Evolutionary conservation across 2,797 vertebrate genomes (phyloP), one percentile per base, ranked within the genome.

Genomic region (Sebastes minor): DNA sequence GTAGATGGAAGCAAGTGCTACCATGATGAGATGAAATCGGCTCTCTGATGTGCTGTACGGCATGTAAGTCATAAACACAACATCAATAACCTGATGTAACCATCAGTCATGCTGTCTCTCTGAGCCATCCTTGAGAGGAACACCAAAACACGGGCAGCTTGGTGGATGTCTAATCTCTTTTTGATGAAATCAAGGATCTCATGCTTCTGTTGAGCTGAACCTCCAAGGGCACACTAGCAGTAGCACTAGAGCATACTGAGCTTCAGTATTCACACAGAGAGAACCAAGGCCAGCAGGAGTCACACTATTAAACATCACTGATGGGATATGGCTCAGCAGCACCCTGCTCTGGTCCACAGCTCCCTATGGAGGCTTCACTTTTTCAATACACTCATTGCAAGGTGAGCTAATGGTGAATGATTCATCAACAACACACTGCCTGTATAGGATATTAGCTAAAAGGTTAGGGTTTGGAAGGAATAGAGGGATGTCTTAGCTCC

Each of bases 251-350:
- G 64, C 49, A 42, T 20, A 13, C 3, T 23, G 12, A 65, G 73
- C 38, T 52, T 52, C 60, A 76, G 65, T 61, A 57, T 52, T 70
- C 63, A 52, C 46, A 32, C 12, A 53, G 68, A 65, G 33, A 73
- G 28, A 65, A 27, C 20, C 65, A 69, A 82, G 42, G 61, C 72
- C 84, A 72, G 33, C 81, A 60, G 52, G 42, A 90, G 70, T 76
- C 78, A 56, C 49, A 77, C 71, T 71, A 52, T 78, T 82, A 78
- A 81, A 77, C 68, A 81, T 82, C 61, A 80, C 77, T 81, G 56
- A 86, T 83, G 74, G 64, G 56, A 85, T 80, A 76, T 83, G 20
- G 32, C 76, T 89, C 83, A 80, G 33, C 82, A 83, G 30, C 68
- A 71, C 64, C 80, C 13, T 30, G 75, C 63, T 61, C 56, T 13